Evolutionary conservation across 2,113 vertebrate species (phyloP), one percentile per base, ranked within the genome.

Genomic region (Aphelocoma coerulescens): DNA sequence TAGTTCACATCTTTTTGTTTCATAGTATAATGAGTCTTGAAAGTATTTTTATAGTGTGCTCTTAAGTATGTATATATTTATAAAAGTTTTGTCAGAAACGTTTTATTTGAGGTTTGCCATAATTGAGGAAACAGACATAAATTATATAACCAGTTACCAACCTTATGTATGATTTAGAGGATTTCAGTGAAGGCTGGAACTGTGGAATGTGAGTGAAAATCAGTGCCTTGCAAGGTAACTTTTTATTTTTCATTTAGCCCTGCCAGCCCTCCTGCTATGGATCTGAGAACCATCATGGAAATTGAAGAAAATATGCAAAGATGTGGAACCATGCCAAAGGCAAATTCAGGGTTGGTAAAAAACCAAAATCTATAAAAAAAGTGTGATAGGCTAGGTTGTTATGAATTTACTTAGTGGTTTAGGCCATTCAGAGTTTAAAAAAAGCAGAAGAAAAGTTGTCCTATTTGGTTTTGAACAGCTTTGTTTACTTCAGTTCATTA

Each of bases 241-340:
- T 95, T 67, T 93, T 66, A 54, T 58, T 97, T 93, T 83, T 95
- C 65, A 81, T 97, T 95, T 96, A 99, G 99, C 95, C 97, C 98
- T 74, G 91, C 97, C 93, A 98, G 97, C 92, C 98, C 98, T 95
- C 98, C 99, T 91, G 98, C 99, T 73, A 86, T 99, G 98, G 98
- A 99, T 97, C 98, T 99, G 62, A 98, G 99, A 98, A 98, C 98
- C 72, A 99, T 99, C 96, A 99, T 99, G 99, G 98, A 99, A 97
- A 98, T 98, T 97, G 99, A 99, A 98, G 98, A 99, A 97, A 99
- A 94, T 76, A 98, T 98, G 95, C 98, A 98, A 95, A 98, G 98
- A 85, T 97, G 97, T 91, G 97, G 98, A 97, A 97, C 98, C 41
- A 98, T 98, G 94, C 98, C 98, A 95, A 99, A 99, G 98, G 98